Evolutionary conservation across 2,113 vertebrate genomes (phyloP).

Genomic region (Etheostoma cragini): DNA sequence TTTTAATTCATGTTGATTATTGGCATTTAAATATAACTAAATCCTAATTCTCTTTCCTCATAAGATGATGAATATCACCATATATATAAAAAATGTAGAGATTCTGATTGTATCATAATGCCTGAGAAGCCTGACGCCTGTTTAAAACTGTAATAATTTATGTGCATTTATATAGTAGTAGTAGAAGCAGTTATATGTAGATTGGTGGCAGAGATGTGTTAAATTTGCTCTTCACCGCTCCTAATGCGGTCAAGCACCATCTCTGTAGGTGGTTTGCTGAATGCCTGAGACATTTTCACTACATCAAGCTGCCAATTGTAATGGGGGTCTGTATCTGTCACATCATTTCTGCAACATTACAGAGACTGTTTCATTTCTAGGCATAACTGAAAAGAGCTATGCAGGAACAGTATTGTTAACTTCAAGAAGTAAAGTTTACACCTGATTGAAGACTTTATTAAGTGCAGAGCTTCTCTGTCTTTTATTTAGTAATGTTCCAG

Average conservation of each 20-base stretch:
- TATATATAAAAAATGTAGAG: not conserved
- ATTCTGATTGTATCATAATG: not conserved
- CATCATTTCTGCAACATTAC: constrained; percentile 34
- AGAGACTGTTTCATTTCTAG: constrained; percentile 23
- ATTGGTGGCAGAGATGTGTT: constrained; percentile 22
- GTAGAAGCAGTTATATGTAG: not conserved
- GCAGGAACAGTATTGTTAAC: not conserved
- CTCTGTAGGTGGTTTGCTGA: constrained; percentile 40
- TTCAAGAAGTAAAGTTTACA: constrained; percentile 21
- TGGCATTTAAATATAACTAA: not conserved
- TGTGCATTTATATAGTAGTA: not conserved
- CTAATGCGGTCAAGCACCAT: constrained; percentile 17
- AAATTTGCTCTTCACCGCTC: constrained; percentile 32
- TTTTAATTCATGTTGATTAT: constrained; percentile 6
- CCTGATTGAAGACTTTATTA: constrained; percentile 3
- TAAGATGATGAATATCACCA: not conserved
- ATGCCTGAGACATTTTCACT: constrained; percentile 24
- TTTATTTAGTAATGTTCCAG: constrained; percentile 17
- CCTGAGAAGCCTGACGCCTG: not conserved
- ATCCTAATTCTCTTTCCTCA: not conserved
- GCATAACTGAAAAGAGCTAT: not conserved
- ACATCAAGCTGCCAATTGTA: constrained; percentile 26
- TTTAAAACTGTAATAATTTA: not conserved
- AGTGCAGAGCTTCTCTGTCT: not conserved
- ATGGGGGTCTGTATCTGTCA: constrained; percentile 30